Base-by-base conservation (phyloP, 2,113 vertebrate species). In the Notechis scutatus region DNA sequence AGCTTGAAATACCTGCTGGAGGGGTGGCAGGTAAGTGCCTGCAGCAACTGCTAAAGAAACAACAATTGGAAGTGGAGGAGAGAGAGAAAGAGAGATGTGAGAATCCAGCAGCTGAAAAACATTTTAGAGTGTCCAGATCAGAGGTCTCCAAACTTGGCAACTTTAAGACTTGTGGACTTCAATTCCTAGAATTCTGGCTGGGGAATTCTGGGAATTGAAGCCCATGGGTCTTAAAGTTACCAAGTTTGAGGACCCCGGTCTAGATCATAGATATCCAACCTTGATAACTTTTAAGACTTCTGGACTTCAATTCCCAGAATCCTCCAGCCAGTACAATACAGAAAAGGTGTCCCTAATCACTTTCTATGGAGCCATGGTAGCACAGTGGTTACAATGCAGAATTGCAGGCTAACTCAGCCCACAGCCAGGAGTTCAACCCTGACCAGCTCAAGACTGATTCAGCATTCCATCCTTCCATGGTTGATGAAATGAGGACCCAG, bases 1-100 rank as follows among this genome's bases (percentile, higher is more conserved):
- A 14, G 99, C 99, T 96, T 99, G 99, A 94, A 99, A 99, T 97
- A 99, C 99, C 98, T 99, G 99, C 98, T 99, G 99, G 97, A 99
- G 97, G 94, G 99, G 99, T 96, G 99, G 98, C 97, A 98, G 98
- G 98, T 99, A 99, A 96, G 97, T 97, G 97, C 98, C 99, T 97
- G 98, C 98, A 98, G 99, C 99, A 98, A 99, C 99, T 98, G 97
- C 50, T 90, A 81, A 42, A 61, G 4, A n/a, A 54, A 91, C 92
- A 93, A 42, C 52, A 61, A 85, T 2, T 54, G 88, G 81, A 55
- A 10, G 39, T 2, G 6, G 14, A 4, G n/a, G 8, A 5, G 26
- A 24, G 12, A 85, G 21, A 55, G 5, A 39, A 1, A 45, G 11
- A 23, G 26, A 54, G 20, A 52, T 8, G 21, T 64, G 85, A 50